Percentiles rank a stretch among this genome's conserved stretches.
phyloP scores from a whole-genome alignment of 1,140 invertebrate species.

The Notospermus geniculatus region DNA sequence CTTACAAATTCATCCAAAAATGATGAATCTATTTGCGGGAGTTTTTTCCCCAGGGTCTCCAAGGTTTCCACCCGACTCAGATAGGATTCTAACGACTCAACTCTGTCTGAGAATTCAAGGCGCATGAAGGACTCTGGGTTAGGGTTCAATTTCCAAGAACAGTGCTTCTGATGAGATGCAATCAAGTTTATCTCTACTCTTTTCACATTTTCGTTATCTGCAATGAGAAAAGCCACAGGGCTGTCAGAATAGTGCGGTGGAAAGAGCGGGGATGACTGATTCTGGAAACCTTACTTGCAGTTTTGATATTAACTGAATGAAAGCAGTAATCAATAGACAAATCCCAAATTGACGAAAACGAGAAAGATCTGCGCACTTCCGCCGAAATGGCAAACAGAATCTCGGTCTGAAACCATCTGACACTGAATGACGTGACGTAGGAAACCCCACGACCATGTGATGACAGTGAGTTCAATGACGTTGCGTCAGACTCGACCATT shows the following conservation, averaged over 20 bases:
- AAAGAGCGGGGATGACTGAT: background rate
- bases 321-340: background rate
- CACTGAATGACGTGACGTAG: no score
- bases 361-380: no score
- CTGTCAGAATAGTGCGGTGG: no score
- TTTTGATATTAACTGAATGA: background rate
- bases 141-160: slow-evolving; percentile 5
- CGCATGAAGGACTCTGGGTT: background rate
- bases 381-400: no score
- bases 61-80: background rate
- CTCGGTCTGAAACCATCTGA: no score
- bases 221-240: background rate
- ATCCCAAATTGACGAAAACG: no score
- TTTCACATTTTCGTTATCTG: background rate
- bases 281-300: background rate
- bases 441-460: no score
- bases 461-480: no score
- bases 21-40: background rate
- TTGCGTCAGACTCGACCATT: no score
- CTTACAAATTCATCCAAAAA: background rate
- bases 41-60: background rate
- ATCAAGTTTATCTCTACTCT: background rate
- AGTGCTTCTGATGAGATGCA: background rate
- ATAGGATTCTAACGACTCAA: background rate
- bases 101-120: background rate